Evolutionary conservation across 2,113 vertebrate species (phyloP), one percentile per base, ranked within the genome.

Genomic region (Eleginops maclovinus): DNA sequence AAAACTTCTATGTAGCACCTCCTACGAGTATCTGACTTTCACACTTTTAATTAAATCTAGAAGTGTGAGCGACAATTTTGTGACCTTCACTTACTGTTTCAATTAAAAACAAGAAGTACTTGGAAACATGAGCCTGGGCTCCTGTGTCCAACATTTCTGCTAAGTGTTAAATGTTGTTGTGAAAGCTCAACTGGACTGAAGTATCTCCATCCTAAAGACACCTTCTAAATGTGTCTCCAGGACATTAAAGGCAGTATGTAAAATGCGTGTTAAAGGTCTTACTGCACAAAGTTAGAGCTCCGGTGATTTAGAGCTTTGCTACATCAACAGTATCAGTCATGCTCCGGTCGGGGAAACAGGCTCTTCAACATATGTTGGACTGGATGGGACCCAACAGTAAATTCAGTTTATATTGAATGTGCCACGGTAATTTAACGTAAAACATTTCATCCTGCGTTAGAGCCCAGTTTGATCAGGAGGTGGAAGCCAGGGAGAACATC

Each of bases 371-470:
- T 92, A 85, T 92, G 91, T 86, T 69, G 78, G 86, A 84, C 90
- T 93, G 92, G 93, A 87, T 26, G 0, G 28, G 67, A 79, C 74
- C 90, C 92, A 94, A 71, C 47, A 56, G 67, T 90, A 88, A 91
- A 93, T 91, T 93, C 83, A 68, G 91, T 92, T 92, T 89, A 87
- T 86, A 91, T 82, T 90, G 87, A 91, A 94, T 77, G 85, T 82
- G 90, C 87, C 83, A 86, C 76, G 85, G 88, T 88, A 92, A 93
- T 92, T 90, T 85, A 90, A 73, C 11, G n/a, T 53, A 84, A 82
- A 88, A 81, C 87, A 90, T 91, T 92, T 92, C 87, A 90, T 88
- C 88, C 83, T 86, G 83, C 65, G 86, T 91, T 83, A 69, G 50
- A 76, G 64, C 46, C 55, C 13, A 56, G 84, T 82, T 87, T 90